Evolutionary conservation across 2,888 invertebrate species (phyloP), one percentile per base, ranked within the genome.

Genomic region (Lymantria dispar): DNA sequence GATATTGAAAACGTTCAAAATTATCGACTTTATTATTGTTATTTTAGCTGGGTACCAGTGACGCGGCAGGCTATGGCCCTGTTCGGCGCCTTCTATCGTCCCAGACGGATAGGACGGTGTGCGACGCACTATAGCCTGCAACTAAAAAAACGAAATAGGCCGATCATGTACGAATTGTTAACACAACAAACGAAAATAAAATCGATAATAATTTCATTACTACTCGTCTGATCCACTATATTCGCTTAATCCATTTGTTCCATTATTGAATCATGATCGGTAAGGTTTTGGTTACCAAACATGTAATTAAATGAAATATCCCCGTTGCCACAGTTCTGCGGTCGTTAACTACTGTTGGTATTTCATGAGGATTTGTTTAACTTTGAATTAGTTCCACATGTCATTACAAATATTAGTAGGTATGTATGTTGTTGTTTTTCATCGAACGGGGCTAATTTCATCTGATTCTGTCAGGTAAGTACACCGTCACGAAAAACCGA

Each of bases 241-340:
- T 78, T 68, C 64, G 62, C 62, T 72, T 77, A 78, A 83, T 82
- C 79, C 81, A 78, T 81, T 84, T 74, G 71, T 68, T 56, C 54
- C 69, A 76, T 82, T 79, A 81, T 80, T 78, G 73, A 85, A 82
- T 80, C 81, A 80, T 74, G 75, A 72, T 72, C 62, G 66, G 64
- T 62, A 58, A 59, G 67, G 65, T 64, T 61, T n/a, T 50, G 54
- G 63, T 53, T 42, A 55, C 42, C 60, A 60, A 68, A 60, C 65
- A 61, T 59, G 72, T 74, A 71, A 74, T 76, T 75, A 76, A 75
- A 77, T 73, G 75, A 62, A 62, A 61, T 62, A 68, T 62, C 66
- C 70, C 50, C 63, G 71, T 70, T 68, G 65, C 53, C 45, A 51
- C 58, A 48, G 51, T 47, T 47, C 33, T 47, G 56, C 31, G 58